Conservation (phyloP, 2,797 vertebrate genomes). For the Sparus aurata region DNA sequence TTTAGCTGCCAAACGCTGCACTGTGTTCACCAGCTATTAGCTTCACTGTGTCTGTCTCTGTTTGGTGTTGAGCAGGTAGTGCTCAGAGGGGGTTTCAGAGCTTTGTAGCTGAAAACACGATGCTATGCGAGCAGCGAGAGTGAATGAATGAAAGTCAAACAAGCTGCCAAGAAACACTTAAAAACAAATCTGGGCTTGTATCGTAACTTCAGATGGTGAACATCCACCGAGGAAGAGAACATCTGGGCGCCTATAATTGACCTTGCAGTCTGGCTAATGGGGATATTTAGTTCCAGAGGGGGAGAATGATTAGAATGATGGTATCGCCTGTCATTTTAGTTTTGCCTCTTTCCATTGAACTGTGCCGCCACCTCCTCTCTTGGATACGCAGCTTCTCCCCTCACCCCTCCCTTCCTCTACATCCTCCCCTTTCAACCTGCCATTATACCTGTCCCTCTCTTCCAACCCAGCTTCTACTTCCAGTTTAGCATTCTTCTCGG, state of each 20-base stretch:
- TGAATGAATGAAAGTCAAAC: too few relatives aligned
- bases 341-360: conserved; percentile 71
- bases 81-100: background rate
- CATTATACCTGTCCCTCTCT: background rate
- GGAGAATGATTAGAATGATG: conserved; percentile 67
- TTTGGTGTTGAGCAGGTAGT: background rate
- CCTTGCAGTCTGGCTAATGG: conserved; percentile 77
- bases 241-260: conserved; percentile 70
- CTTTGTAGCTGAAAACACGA: background rate
- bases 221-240: conserved; percentile 39
- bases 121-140: too few relatives aligned
- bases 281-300: conserved; percentile 71
- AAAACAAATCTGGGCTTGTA: background rate
- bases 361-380: conserved; percentile 29
- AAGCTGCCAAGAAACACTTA: too few relatives aligned
- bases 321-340: conserved; percentile 76
- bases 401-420: conserved; percentile 2
- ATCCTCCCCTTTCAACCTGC: background rate
- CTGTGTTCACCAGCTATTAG: background rate
- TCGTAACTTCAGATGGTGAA: conserved; percentile 9
- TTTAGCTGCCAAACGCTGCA: background rate
- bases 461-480: background rate
- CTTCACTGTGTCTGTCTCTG: background rate
- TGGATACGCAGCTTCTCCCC: conserved; percentile 37
- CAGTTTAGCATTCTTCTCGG: background rate